Evolutionary conservation across 2,888 invertebrate species (phyloP).

Genomic region (Cecidostiba fungosa): DNA sequence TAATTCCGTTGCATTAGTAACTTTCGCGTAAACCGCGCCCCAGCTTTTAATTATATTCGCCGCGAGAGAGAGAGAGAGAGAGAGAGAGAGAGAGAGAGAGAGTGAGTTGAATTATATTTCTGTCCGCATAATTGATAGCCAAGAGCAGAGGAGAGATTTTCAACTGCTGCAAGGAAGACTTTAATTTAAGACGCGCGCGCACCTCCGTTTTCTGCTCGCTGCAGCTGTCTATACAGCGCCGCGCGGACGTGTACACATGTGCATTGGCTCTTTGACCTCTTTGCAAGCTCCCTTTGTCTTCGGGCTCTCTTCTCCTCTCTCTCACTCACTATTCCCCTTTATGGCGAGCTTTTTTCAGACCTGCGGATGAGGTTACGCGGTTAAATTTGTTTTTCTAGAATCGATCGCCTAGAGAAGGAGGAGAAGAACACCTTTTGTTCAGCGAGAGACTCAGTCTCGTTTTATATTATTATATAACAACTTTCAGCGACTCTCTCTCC

Average conservation of each 20-base stretch:
- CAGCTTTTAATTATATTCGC: conserved; percentile 42
- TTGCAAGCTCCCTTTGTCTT: conserved; percentile 45
- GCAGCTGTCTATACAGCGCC: not conserved
- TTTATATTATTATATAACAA: not conserved
- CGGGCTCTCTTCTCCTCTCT: not conserved
- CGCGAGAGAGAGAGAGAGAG: not conserved
- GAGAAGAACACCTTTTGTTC: not conserved
- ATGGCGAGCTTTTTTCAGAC: conserved; percentile 14
- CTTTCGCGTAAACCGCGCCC: conserved; percentile 38
- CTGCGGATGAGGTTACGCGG: not conserved
- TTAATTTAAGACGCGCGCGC: conserved; percentile 38
- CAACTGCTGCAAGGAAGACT: not conserved
- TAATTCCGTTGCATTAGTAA: conserved; percentile 44
- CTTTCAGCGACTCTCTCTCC: not conserved
- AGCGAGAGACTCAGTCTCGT: too few species aligned
- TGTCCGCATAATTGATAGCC: conserved; percentile 42
- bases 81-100: not conserved
- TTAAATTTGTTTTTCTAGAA: conserved; percentile 38
- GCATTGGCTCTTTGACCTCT: conserved; percentile 48
- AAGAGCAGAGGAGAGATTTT: not conserved
- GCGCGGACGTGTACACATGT: not conserved
- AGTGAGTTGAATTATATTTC: conserved; percentile 37
- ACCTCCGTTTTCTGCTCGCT: not conserved
- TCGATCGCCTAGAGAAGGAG: not conserved
- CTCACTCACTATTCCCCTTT: not conserved